Conservation (phyloP, 2,113 vertebrate species). For the Mirounga angustirostris region DNA sequence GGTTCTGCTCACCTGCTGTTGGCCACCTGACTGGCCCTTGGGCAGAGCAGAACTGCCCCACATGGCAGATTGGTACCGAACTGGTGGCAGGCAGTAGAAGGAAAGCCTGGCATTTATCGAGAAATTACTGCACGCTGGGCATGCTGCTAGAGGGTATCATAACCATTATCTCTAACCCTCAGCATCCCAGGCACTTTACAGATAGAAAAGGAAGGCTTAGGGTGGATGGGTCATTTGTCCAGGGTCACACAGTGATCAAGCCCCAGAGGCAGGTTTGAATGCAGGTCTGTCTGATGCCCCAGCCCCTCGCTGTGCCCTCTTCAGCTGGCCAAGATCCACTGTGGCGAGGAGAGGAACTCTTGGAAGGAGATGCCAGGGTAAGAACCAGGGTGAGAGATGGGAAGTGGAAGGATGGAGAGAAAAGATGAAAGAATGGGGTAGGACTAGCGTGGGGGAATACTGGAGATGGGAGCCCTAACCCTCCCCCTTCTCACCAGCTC, state of each 20-base stretch:
- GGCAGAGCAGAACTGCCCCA: background rate
- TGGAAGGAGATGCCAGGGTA: background rate
- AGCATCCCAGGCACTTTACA: background rate
- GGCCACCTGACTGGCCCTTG: background rate
- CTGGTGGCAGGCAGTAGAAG: background rate
- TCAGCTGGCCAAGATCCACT: background rate
- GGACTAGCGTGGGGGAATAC: background rate
- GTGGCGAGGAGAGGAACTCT: background rate
- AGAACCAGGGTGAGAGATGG: background rate
- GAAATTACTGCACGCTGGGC: background rate
- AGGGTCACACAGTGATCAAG: background rate
- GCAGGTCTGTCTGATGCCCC: background rate
- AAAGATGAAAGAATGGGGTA: background rate
- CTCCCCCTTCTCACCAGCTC: background rate
- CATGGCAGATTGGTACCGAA: background rate
- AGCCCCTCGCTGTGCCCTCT: background rate
- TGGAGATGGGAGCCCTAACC: background rate
- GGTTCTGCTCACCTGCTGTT: background rate
- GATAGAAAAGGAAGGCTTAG: background rate
- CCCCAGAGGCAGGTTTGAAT: background rate
- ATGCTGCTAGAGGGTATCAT: background rate
- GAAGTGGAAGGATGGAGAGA: background rate
- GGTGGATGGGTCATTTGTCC: background rate
- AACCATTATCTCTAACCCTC: background rate
- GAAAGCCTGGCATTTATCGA: background rate